These are phyloP conservation scores for Coreius guichenoti DNA, from an alignment of 2,797 vertebrate genomes.

Conservation along the genomic window DNA sequence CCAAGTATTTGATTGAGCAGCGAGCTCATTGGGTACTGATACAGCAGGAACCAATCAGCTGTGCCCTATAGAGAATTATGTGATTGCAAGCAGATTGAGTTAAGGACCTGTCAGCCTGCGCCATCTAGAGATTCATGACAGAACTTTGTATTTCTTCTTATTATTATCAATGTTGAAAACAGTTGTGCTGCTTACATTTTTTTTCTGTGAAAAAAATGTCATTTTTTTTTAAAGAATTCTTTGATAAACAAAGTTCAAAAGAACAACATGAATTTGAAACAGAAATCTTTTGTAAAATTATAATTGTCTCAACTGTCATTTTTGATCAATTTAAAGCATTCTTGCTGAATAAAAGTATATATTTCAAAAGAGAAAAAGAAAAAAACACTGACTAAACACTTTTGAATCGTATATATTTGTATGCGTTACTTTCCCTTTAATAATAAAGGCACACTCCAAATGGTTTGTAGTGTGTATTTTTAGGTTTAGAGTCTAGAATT, in stretches of 20 bases:
- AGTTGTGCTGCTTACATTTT: background rate
- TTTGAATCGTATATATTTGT: background rate
- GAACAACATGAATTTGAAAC: background rate
- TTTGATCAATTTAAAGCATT: background rate
- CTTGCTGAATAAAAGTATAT: background rate
- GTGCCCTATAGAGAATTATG: background rate
- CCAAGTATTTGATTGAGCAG: background rate
- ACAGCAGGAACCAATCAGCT: background rate
- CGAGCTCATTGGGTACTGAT: background rate
- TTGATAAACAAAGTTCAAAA: background rate
- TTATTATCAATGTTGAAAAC: background rate
- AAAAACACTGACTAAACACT: background rate
- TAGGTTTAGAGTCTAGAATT: background rate
- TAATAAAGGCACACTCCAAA: background rate
- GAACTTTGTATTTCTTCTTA: background rate
- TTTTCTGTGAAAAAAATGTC: background rate
- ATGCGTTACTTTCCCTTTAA: background rate
- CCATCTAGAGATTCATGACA: background rate
- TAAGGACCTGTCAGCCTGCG: background rate
- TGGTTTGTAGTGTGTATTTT: slow-evolving; percentile 20
- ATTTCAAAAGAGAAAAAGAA: background rate
- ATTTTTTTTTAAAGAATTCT: background rate
- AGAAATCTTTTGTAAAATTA: background rate
- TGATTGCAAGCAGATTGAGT: background rate
- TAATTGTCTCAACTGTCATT: background rate